These are phyloP conservation scores for Myioborus miniatus DNA, from an alignment of 2,797 vertebrate genomes.

Conservation along the genomic window DNA sequence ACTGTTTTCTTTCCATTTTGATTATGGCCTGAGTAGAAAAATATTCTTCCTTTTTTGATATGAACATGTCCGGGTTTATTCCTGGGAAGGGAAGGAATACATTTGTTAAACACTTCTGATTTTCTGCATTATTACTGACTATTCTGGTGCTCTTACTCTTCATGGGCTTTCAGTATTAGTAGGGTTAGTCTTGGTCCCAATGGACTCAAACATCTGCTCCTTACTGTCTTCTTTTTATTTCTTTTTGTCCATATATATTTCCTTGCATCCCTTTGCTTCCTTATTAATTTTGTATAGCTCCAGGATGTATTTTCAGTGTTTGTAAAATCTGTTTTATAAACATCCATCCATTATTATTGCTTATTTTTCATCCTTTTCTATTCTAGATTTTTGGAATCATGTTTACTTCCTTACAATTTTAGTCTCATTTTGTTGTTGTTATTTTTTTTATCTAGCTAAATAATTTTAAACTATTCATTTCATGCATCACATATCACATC, in stretches of 20 bases:
- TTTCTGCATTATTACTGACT: neutral
- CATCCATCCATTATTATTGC: neutral
- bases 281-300: neutral
- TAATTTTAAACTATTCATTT: neutral
- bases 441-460: neutral
- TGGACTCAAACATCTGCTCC: neutral
- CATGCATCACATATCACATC: neutral
- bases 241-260: neutral
- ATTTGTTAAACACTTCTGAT: neutral
- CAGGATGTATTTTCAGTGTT: neutral
- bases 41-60: neutral
- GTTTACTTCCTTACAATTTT: neutral
- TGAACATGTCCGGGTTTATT: neutral
- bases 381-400: neutral
- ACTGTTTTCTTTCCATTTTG: neutral
- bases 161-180: neutral
- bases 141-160: neutral
- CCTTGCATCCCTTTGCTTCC: neutral
- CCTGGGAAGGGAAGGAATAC: neutral
- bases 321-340: neutral
- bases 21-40: neutral
- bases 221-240: neutral
- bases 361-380: neutral
- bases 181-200: neutral
- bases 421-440: neutral